These are phyloP conservation scores for Pseudachorutes palmiensis DNA, from an alignment of 1,140 invertebrate species.

Conservation along the genomic window DNA sequence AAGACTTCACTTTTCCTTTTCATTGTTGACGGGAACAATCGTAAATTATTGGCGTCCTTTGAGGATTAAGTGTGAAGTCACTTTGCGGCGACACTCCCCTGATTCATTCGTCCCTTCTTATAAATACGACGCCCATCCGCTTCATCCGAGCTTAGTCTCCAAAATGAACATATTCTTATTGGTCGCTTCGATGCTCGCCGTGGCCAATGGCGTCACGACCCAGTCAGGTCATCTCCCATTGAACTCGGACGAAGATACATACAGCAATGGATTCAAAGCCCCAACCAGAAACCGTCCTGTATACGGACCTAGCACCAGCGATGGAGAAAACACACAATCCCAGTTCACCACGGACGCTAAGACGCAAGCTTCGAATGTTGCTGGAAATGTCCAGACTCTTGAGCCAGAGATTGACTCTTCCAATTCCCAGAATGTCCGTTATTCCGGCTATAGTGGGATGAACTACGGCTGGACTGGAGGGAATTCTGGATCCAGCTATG, in stretches of 20 bases:
- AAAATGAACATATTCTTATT: background rate
- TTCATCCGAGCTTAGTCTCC: background rate
- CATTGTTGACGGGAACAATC: too few species aligned
- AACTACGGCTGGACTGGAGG: background rate
- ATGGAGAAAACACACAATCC: too few species aligned
- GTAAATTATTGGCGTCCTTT: background rate
- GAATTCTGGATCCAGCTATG: background rate
- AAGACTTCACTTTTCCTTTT: too few species aligned
- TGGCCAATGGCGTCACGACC: background rate
- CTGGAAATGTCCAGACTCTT: too few species aligned
- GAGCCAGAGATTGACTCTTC: background rate
- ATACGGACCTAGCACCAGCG: too few species aligned
- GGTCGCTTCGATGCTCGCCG: background rate
- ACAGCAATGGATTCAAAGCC: too few species aligned
- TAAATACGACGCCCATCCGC: background rate
- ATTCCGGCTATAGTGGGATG: background rate
- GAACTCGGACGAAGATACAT: too few species aligned
- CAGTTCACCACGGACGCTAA: too few species aligned
- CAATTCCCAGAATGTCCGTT: background rate
- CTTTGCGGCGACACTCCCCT: background rate
- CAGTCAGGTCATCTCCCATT: too few species aligned
- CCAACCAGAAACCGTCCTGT: too few species aligned
- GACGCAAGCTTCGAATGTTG: too few species aligned
- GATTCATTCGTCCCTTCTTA: background rate
- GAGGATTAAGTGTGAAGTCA: too few species aligned